phyloP scores from a whole-genome alignment of 2,113 vertebrate genomes.

The Mohoua ochrocephala region DNA sequence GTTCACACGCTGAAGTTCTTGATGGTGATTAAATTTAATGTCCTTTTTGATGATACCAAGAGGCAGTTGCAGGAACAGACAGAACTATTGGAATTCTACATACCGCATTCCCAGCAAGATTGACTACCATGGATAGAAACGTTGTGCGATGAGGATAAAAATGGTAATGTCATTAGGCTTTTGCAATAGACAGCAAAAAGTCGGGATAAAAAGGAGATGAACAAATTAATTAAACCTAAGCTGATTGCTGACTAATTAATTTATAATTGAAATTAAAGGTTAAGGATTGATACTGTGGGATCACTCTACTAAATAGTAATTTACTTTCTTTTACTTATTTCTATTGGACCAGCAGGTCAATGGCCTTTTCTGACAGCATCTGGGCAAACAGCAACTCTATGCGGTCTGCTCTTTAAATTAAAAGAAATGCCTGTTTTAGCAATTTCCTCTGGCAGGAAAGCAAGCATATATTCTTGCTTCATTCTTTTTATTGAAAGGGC shows the following conservation, averaged over 20 bases:
- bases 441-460: constrained; percentile 22
- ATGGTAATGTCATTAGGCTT: not conserved
- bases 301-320: not conserved
- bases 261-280: not conserved
- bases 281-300: not conserved
- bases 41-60: not conserved
- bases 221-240: not conserved
- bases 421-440: not conserved
- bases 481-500: constrained; percentile 1
- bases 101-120: accelerated
- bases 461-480: not conserved
- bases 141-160: not conserved
- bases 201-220: not conserved
- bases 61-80: not conserved
- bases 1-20: not conserved
- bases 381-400: not conserved
- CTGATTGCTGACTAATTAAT: not conserved
- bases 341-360: not conserved
- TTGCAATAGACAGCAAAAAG: not conserved
- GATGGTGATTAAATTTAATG: not conserved
- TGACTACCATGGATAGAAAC: not conserved
- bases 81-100: not conserved
- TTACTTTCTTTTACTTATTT: not conserved
- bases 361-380: not conserved
- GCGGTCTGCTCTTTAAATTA: not conserved